phyloP scores from a whole-genome alignment of 2,113 vertebrate genomes.

The Drymodes brunneopygia region DNA sequence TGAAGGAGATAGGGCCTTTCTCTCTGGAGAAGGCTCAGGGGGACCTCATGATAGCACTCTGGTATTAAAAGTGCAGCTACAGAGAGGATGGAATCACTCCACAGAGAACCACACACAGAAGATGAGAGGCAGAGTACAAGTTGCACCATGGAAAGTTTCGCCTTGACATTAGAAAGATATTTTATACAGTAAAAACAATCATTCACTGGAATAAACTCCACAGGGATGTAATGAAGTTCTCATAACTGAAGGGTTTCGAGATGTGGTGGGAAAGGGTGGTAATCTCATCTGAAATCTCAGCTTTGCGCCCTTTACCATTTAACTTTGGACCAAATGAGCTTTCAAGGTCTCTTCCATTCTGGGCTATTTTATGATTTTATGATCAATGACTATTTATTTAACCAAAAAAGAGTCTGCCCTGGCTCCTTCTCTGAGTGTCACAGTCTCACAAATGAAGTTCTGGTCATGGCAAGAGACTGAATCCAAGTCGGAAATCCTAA shows the following conservation, averaged over 20 bases:
- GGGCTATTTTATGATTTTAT: background rate
- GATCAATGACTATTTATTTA: background rate
- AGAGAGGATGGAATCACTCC: background rate
- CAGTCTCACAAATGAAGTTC: background rate
- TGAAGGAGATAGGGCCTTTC: background rate
- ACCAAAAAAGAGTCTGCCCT: background rate
- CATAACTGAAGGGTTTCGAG: background rate
- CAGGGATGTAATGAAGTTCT: accelerated
- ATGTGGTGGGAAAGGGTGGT: background rate
- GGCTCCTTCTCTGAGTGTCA: background rate
- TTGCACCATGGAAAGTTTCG: background rate
- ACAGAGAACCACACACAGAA: background rate
- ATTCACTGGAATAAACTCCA: background rate
- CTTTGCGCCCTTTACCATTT: background rate
- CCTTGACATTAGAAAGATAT: accelerated
- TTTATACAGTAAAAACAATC: background rate
- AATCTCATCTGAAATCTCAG: background rate
- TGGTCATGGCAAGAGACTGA: background rate
- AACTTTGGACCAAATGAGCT: background rate
- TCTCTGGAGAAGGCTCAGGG: background rate
- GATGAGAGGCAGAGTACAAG: background rate
- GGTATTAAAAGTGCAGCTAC: background rate
- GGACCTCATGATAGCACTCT: background rate
- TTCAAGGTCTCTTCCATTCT: background rate
- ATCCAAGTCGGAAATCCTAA: background rate